Evolutionary conservation across 2,113 vertebrate genomes (phyloP), one percentile per base, ranked within the genome.

Genomic region (Prunella himalayana): DNA sequence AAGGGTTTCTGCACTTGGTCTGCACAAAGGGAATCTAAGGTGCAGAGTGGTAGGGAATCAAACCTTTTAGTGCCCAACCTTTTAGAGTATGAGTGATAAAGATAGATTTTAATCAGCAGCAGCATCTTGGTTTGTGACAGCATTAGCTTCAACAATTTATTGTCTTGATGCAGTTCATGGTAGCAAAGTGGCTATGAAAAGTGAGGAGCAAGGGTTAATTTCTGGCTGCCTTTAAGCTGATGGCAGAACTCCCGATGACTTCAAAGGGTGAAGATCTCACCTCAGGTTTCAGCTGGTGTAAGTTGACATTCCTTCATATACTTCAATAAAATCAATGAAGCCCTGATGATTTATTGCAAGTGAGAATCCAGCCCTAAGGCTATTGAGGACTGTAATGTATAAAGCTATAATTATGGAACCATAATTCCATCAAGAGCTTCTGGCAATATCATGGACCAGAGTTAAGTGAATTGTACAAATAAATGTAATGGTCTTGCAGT

Each of bases 401-500:
- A 95, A 92, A 92, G 85, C 64, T 83, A 78, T 96, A 97, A 96
- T 94, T 96, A 93, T 81, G 71, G 72, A 92, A 92, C 79, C 65
- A 63, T 96, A 96, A 96, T 95, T 96, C 94, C 82, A 90, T 94
- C 94, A 93, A 94, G 90, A 85, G n/a, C 83, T 95, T 92, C 90
- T 96, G 72, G 86, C 16, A 0, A 88, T 94, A 96, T 84, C 85
- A 86, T 33, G 86, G 85, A 64, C 71, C 82, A 75, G 79, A 86
- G 90, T 84, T 88, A 97, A 97, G 94, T 96, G 88, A 94, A 95
- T 96, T 96, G 86, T 90, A 50, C 86, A 94, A 96, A 96, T 90
- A 88, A 83, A 93, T 72, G 56, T 93, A 95, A 93, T 90, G 60
- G 27, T 88, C 87, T 93, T 81, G 39, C 69, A 92, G 53, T 71